These are phyloP conservation scores for Turritopsis rubra DNA, from an alignment of 30 jellyfish, hydroid and myxozoan genomes.

Conservation along the genomic window DNA sequence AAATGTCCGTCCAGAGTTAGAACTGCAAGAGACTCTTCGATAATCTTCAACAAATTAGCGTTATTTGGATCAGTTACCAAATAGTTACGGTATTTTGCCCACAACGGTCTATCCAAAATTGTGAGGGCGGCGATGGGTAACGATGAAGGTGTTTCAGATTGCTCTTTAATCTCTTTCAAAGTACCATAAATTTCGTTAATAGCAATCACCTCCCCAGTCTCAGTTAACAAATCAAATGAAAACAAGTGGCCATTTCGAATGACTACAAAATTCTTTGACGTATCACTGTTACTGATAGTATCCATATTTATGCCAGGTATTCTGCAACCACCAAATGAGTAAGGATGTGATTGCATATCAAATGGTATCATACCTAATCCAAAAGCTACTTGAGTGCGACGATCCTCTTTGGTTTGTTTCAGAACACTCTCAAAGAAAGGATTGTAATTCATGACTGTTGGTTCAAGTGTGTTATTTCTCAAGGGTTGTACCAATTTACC, in stretches of 20 bases:
- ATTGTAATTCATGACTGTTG: not conserved
- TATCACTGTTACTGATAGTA: not conserved
- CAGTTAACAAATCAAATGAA: not conserved
- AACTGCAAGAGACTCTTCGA: not conserved
- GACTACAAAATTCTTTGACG: not conserved
- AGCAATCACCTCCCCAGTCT: not conserved
- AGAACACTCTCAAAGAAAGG: not conserved
- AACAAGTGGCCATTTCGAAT: not conserved
- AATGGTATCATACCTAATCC: not conserved
- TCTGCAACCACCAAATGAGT: not conserved
- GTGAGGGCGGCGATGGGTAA: not conserved
- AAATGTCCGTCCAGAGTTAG: not conserved
- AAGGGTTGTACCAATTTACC: not conserved
- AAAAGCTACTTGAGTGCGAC: not conserved
- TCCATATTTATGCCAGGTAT: not conserved
- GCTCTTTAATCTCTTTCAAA: not conserved
- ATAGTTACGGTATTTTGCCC: not conserved
- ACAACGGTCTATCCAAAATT: not conserved
- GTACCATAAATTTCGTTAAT: not conserved
- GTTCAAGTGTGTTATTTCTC: not conserved
- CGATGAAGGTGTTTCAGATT: not conserved
- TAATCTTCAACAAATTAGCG: not conserved
- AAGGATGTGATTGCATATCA: not conserved
- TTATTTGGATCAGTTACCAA: not conserved
- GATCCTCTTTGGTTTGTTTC: not conserved